Evolutionary conservation across 2,888 invertebrate species (phyloP), one percentile per base, ranked within the genome.

Genomic region (Oxytorus armatus): DNA sequence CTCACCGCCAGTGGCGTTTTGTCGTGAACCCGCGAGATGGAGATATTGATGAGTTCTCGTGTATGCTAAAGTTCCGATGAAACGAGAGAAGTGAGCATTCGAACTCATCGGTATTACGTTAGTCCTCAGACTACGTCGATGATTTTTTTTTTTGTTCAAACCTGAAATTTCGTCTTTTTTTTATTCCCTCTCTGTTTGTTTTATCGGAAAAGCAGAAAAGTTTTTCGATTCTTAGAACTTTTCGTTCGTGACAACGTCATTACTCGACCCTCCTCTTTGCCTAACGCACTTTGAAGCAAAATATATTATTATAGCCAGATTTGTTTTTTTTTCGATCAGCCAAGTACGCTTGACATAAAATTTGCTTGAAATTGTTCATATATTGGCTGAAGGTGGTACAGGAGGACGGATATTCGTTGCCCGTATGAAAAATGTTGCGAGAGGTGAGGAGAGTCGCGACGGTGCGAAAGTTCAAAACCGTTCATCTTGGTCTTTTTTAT

Each of bases 81-180:
- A 63, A 66, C 76, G 51, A 66, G 70, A 8, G 36, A 49, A 53
- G 68, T 39, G 39, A 14, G 18, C 59, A 23, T 55, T 49, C 36
- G 39, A 57, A 75, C 66, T 79, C 79, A 69, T 75, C 59, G 75
- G 29, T 49, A 49, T 65, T 65, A 68, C 68, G 21, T 59, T 63
- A 53, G 61, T n/a, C 21, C 39, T 39, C 42, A 14, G 29, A 42
- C 59, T 36, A 29, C 44, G 36, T 39, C 53, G 36, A 72, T 75
- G 33, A 79, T 79, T 79, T 79, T 79, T 36, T 73, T 23, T 79
- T 79, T 79, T 79, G 33, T 73, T 23, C 59, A 59, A 23, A 7
- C 33, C 36, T 36, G 21, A 8, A n/a, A n/a, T n/a, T 42, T 16
- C 8, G n/a, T n/a, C 47, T 16, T 2, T 23, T 49, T 42, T 49